Percentiles rank a stretch among this genome's conserved stretches.
Evolutionary conservation across 1,140 invertebrate genomes (phyloP).

Genomic region (Temnothorax longispinosus): DNA sequence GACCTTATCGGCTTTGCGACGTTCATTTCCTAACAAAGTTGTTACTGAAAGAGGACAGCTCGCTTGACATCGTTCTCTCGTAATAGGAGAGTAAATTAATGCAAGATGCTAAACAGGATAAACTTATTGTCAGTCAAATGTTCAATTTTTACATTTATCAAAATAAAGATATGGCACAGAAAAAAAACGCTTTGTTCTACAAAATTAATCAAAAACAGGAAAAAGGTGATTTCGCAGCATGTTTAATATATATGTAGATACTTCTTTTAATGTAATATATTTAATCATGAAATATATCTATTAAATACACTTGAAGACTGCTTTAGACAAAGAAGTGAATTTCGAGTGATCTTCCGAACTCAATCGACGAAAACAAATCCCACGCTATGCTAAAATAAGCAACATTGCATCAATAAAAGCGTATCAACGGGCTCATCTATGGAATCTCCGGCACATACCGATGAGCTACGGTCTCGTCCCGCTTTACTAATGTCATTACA

Average conservation of each 20-base stretch:
- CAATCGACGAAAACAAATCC: slow-evolving; percentile 39
- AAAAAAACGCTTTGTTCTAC: background rate
- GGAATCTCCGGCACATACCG: slow-evolving; percentile 77
- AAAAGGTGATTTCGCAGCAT: background rate
- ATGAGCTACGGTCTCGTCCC: slow-evolving; percentile 80
- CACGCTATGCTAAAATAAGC: background rate
- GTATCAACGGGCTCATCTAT: slow-evolving; percentile 79
- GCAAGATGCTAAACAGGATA: slow-evolving; percentile 3
- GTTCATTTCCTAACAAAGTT: slow-evolving; percentile 41
- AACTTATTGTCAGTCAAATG: background rate
- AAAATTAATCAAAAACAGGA: background rate
- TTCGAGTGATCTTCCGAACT: background rate
- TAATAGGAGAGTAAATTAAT: slow-evolving; percentile 21
- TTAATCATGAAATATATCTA: background rate
- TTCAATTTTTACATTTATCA: background rate
- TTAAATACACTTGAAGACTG: background rate
- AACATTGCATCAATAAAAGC: slow-evolving; percentile 73
- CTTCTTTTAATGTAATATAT: background rate
- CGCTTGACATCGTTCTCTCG: slow-evolving; percentile 5
- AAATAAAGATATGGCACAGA: background rate
- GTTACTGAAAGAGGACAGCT: slow-evolving; percentile 41
- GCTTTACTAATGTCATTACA: slow-evolving; percentile 83
- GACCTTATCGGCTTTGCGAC: slow-evolving; percentile 63
- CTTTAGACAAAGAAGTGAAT: background rate
- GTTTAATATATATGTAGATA: background rate